Base-by-base conservation (phyloP, 2,888 invertebrate species). In the Orthosia cruda region DNA sequence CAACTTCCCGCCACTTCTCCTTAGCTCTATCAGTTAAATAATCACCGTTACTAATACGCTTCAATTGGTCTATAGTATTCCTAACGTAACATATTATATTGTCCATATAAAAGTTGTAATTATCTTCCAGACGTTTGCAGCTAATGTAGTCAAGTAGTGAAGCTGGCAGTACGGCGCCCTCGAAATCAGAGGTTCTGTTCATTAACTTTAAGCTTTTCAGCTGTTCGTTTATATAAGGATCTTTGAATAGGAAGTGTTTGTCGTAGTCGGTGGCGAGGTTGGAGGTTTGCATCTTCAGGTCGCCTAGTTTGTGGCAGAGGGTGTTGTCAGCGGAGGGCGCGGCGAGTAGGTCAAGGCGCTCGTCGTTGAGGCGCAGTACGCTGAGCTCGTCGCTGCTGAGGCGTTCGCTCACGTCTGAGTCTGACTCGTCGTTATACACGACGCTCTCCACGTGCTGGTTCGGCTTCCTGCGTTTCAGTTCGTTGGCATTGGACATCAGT, bases 11-110 rank as follows among this genome's bases (percentile, higher is more conserved):
- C 96, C 96, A 96, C 83, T 94, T 96, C 77, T 95, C 92, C 84
- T 94, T 96, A n/a, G 92, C 95, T 86, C 87, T 94, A 2, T 95
- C 95, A 4, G 95, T 95, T 74, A 96, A 90, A 81, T 94, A 96
- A 78, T 96, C 96, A 2, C 96, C 96, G 71, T 96, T 96, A 78
- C 96, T 96, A 32, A 96, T 96, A 20, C 96, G 93, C 84, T 95
- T 96, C n/a, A 96, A 86, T 80, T 96, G 96, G 4, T 96, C 96
- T 71, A 96, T 96, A 1, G 95, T 95, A 68, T 94, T 91, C 71
- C 93, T 93, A 0, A 96, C 96, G 75, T 96, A 94, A 85, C 87
- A 88, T 54, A 96, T 96, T 11, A 96, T 91, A 71, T 93, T 96
- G 16, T 96, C 96, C 95, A 96, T 95, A 78, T 96, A 94, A 84